phyloP scores from a whole-genome alignment of 2,797 vertebrate genomes.

The Hoplostethus atlanticus region DNA sequence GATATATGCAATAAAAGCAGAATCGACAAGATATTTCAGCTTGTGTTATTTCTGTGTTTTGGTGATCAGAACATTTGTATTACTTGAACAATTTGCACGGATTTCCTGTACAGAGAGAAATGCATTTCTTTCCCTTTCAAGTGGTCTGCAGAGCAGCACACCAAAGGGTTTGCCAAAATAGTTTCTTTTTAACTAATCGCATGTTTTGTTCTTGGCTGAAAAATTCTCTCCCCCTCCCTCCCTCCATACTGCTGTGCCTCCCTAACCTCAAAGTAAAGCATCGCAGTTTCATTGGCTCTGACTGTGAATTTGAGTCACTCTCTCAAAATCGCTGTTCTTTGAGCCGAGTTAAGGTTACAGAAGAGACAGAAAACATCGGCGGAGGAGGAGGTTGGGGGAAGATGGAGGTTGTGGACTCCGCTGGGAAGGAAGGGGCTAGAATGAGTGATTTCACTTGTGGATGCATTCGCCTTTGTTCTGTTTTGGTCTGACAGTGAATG shows the following conservation, averaged over 20 bases:
- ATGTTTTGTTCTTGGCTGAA: constrained; percentile 54
- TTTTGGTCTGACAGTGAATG: constrained; percentile 64
- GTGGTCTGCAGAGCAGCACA: constrained; percentile 13
- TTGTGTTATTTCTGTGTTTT: neutral
- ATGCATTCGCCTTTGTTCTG: constrained; percentile 70
- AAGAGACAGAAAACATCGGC: constrained; percentile 1
- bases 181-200: constrained; percentile 54
- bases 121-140: constrained; percentile 7
- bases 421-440: constrained; percentile 45
- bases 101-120: too few relatives aligned
- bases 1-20: too few relatives aligned
- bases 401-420: constrained; percentile 34
- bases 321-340: constrained; percentile 49
- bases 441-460: constrained; percentile 60
- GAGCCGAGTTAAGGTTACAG: constrained; percentile 63
- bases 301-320: constrained; percentile 49
- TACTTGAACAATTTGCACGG: constrained; percentile 9
- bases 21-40: neutral
- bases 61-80: neutral
- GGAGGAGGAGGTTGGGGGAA: neutral
- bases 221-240: neutral
- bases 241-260: neutral
- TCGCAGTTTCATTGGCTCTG: constrained; percentile 33
- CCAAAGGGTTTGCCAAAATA: constrained; percentile 16
- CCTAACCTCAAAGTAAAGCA: constrained; percentile 25